Evolutionary conservation across 2,888 invertebrate genomes (phyloP).

Genomic region (Aphidius colemani): DNA sequence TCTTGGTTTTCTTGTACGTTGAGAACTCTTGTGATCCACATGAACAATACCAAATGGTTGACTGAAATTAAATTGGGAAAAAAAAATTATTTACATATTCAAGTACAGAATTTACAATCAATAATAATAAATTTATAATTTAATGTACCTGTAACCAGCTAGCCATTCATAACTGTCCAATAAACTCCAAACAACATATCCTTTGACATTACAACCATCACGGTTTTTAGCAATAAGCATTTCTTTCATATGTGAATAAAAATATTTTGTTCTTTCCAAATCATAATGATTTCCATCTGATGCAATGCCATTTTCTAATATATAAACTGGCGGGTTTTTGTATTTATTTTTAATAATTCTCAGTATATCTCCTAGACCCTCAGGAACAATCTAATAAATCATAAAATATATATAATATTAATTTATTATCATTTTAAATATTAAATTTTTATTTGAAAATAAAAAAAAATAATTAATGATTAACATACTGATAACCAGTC

Average conservation of each 20-base stretch:
- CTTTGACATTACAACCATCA: slow-evolving; percentile 62
- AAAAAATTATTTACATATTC: too few relatives aligned
- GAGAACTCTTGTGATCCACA: not conserved
- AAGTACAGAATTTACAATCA: too few relatives aligned
- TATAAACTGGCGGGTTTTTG: slow-evolving; percentile 49
- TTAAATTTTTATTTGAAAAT: too few relatives aligned
- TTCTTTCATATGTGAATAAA: slow-evolving; percentile 60
- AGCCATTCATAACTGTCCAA: slow-evolving; percentile 73
- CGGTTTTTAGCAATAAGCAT: slow-evolving; percentile 60
- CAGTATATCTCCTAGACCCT: slow-evolving; percentile 58
- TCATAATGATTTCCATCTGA: slow-evolving; percentile 42
- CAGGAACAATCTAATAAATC: slow-evolving; percentile 52
- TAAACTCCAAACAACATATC: slow-evolving; percentile 68
- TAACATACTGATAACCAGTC: slow-evolving; percentile 62
- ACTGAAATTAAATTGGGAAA: not conserved
- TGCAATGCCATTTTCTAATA: slow-evolving; percentile 56
- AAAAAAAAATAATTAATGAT: too few relatives aligned
- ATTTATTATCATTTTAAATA: not conserved
- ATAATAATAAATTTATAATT: not conserved
- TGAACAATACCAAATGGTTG: slow-evolving; percentile 1
- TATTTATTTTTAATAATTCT: slow-evolving; percentile 56
- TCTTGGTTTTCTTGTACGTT: slow-evolving; percentile 3
- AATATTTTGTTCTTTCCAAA: slow-evolving; percentile 40
- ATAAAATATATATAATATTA: slow-evolving; percentile 4
- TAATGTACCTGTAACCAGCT: slow-evolving; percentile 64